Evolutionary conservation across 2,113 vertebrate genomes (phyloP).

Genomic region (Rhadina sibilatrix): DNA sequence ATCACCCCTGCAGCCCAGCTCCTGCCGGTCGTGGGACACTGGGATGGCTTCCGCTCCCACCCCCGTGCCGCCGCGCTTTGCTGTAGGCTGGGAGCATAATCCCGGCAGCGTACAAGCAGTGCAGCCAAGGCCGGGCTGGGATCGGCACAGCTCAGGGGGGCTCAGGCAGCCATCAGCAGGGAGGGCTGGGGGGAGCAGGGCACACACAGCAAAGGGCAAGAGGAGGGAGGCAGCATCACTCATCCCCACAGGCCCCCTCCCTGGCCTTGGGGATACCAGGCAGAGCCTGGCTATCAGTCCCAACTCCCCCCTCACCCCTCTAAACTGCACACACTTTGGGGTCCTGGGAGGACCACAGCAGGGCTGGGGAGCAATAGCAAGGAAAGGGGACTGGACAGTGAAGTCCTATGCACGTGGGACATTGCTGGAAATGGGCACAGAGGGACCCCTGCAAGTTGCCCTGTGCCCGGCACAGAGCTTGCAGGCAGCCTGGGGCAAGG

Average conservation of each 20-base stretch:
- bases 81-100: neutral
- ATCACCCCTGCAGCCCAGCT: neutral
- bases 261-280: neutral
- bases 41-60: neutral
- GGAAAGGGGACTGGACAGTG: neutral
- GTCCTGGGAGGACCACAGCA: neutral
- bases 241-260: neutral
- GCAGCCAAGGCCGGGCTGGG: slow-evolving; percentile 31
- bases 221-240: neutral
- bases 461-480: neutral
- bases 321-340: neutral
- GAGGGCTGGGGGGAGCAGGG: slow-evolving; percentile 28
- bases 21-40: neutral
- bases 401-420: neutral
- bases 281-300: neutral
- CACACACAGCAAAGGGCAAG: slow-evolving; percentile 27
- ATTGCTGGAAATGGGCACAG: neutral
- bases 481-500: neutral
- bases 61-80: neutral
- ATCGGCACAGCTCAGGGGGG: neutral
- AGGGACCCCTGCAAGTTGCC: neutral
- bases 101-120: slow-evolving; percentile 24
- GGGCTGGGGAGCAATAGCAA: neutral
- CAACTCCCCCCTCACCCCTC: too few species aligned
- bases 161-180: slow-evolving; percentile 20